A percentile compares a stretch with the other conserved stretches of the same genome.
Evolutionary conservation across 2,888 invertebrate species (phyloP).

Genomic region (Epirrita christyi): DNA sequence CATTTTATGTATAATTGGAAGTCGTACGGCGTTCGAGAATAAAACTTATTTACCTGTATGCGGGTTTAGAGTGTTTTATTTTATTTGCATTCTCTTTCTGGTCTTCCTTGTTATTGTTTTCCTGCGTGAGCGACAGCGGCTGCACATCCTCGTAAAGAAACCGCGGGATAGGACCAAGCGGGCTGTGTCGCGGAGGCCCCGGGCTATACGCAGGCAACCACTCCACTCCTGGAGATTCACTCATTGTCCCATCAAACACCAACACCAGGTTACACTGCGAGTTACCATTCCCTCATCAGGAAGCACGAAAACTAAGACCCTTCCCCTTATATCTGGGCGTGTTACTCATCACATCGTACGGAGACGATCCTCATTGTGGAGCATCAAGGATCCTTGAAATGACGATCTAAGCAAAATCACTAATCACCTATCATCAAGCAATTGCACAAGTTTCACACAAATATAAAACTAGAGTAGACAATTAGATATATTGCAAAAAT

Average conservation of each 20-base stretch:
- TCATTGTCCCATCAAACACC: conserved; percentile 72
- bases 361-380: conserved; percentile 76
- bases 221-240: conserved; percentile 81
- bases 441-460: conserved; percentile 43
- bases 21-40: conserved; percentile 39
- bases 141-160: conserved; percentile 80
- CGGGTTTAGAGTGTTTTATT: conserved; percentile 84
- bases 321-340: conserved; percentile 60
- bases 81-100: conserved; percentile 76
- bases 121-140: conserved; percentile 68
- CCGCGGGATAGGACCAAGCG: conserved; percentile 76
- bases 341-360: conserved; percentile 72
- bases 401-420: conserved; percentile 65
- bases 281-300: conserved; percentile 51
- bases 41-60: conserved; percentile 78
- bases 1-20: conserved; percentile 35
- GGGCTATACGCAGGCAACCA: conserved; percentile 83
- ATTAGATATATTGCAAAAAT: conserved; percentile 50
- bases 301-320: conserved; percentile 47
- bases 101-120: conserved; percentile 80
- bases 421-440: conserved; percentile 56
- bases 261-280: conserved; percentile 8
- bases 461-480: conserved; percentile 55
- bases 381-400: conserved; percentile 79
- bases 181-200: conserved; percentile 80